These are phyloP conservation scores for Pediacus dermestoides DNA, from an alignment of 2,888 invertebrate genomes.

Conservation along the genomic window DNA sequence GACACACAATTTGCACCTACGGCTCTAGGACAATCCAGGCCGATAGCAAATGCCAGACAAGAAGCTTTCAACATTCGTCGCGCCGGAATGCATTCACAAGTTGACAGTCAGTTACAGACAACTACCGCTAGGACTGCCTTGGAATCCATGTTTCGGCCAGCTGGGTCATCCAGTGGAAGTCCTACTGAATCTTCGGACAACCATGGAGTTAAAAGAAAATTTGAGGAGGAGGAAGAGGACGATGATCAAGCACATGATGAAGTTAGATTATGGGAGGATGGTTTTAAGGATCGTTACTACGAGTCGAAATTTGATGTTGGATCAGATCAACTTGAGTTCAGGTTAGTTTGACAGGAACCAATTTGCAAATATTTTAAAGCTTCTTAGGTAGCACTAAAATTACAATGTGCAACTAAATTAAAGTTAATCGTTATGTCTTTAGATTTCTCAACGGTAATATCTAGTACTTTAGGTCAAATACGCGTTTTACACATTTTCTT, in stretches of 20 bases:
- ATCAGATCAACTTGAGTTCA: constrained; percentile 73
- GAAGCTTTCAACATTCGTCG: constrained; percentile 71
- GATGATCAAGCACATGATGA: constrained; percentile 82
- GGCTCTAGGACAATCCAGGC: constrained; percentile 57
- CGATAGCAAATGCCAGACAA: constrained; percentile 67
- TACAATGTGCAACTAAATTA: no score
- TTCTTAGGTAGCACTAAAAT: no score
- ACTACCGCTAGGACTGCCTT: constrained; percentile 37
- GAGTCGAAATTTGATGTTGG: constrained; percentile 88
- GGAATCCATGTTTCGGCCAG: constrained; percentile 54
- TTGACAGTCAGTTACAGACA: constrained; percentile 33
- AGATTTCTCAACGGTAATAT: no score
- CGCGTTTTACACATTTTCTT: no score
- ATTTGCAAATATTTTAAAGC: no score
- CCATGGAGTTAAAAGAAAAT: constrained; percentile 55
- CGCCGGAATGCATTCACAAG: constrained; percentile 55
- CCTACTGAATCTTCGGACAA: constrained; percentile 30
- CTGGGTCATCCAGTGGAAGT: constrained; percentile 29
- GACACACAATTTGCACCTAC: constrained; percentile 77
- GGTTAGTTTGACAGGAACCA: no score
- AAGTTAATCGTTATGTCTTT: no score
- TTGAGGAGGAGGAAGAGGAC: constrained; percentile 51
- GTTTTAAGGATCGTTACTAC: constrained; percentile 97
- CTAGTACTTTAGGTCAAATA: no score
- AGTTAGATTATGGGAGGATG: constrained; percentile 91